Evolutionary conservation across 2,888 invertebrate genomes (phyloP), one percentile per base, ranked within the genome.

Genomic region (Acleris laterana): DNA sequence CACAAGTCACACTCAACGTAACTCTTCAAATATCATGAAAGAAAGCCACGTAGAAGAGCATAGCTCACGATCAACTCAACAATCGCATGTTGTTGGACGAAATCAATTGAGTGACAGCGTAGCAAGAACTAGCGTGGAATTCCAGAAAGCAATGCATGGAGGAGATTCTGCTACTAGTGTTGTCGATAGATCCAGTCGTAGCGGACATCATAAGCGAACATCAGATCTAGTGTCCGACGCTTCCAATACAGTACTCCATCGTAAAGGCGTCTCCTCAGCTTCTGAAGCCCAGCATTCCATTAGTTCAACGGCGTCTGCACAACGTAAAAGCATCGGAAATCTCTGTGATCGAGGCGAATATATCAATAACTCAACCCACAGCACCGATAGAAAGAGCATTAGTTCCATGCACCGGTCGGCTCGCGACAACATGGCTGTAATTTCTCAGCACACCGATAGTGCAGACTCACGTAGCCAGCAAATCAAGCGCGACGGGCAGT

Each of bases 311-410:
- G 97, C 96, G 19, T 95, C 96, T 25, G 96, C 96, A 70, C 96
- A 96, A 84, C 94, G 96, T 59, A 96, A 96, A 82, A 97, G 97
- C 67, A 96, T 97, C 68, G 95, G 95, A 25, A 97, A 97, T 80
- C 90, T 97, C 1, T 95, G 96, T 63, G 96, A 96, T 69, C 95
- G 95, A 73, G 95, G 95, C 11, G 95, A 95, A 75, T 95, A 94
- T 75, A 94, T 95, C 66, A 95, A 94, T 70, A 95, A 95, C 72
- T 94, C 95, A 1, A 93, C 94, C 0, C 95, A 95, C 68, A 95
- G 95, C 72, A 94, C 93, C 11, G 96, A 97, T 70, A 93, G 97
- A 68, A 95, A 95, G 74, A 97, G 97, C 78, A 94, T 96, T 50
- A 97, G 96, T 74, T 95, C 96, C 2, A 94, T 97, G 81, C 97